These are phyloP conservation scores for Nymphalis io DNA, from an alignment of 1,140 invertebrate species.

Conservation along the genomic window DNA sequence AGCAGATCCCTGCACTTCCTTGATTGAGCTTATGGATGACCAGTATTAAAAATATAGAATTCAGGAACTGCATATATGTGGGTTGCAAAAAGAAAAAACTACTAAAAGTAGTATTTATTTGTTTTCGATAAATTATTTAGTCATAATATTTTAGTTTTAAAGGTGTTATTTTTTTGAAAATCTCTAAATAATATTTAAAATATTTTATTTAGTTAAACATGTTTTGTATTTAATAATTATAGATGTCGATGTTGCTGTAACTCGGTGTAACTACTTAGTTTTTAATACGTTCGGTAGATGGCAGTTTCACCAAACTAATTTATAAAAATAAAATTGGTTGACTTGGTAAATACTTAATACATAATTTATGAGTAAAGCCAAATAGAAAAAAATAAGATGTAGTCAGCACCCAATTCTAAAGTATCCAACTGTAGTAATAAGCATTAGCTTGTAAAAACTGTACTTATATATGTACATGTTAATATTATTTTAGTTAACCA, in stretches of 20 bases:
- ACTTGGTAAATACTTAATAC: too few relatives aligned
- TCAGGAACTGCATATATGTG: conserved; percentile 32
- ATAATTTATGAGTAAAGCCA: too few relatives aligned
- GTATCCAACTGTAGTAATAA: too few relatives aligned
- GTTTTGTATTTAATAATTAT: background rate
- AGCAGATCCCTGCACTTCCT: conserved; percentile 70
- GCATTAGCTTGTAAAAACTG: too few relatives aligned
- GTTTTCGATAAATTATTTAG: background rate
- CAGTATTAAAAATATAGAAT: conserved; percentile 42
- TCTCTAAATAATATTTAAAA: too few relatives aligned
- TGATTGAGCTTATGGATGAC: conserved; percentile 62
- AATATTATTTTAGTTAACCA: too few relatives aligned
- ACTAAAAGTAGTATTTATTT: background rate
- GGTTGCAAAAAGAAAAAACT: conserved; percentile 33
- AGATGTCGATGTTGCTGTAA: background rate
- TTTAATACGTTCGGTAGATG: conserved; percentile 12
- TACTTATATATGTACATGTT: too few relatives aligned
- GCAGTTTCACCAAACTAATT: background rate
- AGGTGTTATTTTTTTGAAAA: too few relatives aligned
- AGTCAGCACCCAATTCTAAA: too few relatives aligned
- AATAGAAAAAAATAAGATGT: too few relatives aligned
- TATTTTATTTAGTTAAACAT: background rate
- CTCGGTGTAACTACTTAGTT: background rate
- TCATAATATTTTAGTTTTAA: too few relatives aligned
- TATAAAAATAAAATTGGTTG: too few relatives aligned